A percentile compares a stretch with the other conserved stretches of the same genome.
phyloP scores from a whole-genome alignment of 1,140 invertebrate genomes.

The Semibalanus balanoides region DNA sequence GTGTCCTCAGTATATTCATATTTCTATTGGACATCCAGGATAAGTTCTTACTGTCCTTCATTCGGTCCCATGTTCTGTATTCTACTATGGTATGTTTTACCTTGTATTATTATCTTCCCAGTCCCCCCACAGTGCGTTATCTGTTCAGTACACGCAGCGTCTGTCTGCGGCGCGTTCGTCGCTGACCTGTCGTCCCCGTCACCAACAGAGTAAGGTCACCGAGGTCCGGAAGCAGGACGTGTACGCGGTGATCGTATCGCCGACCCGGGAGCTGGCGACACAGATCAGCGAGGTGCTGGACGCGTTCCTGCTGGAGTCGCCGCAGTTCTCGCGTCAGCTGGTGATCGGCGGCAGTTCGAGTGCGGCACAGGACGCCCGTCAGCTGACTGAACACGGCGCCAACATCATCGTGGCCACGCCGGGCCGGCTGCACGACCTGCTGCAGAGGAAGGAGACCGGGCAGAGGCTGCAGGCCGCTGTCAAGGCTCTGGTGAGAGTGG shows the following conservation, averaged over 20 bases:
- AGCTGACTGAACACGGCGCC: constrained; percentile 50
- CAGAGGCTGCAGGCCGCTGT: constrained; percentile 47
- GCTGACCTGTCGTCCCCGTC: no score
- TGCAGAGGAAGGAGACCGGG: constrained; percentile 43
- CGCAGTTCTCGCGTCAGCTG: constrained; percentile 34
- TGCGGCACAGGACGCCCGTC: constrained; percentile 52
- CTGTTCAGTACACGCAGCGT: constrained; percentile 9
- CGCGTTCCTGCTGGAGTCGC: constrained; percentile 38
- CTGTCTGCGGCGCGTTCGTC: constrained; percentile 16
- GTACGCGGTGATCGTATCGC: constrained; percentile 76
- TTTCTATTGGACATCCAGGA: no score
- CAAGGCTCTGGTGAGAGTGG: constrained; percentile 57
- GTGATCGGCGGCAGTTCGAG: constrained; percentile 65
- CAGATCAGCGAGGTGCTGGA: constrained; percentile 68
- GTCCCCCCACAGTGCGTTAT: not conserved
- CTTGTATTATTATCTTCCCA: no score
- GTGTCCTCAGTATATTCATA: no score
- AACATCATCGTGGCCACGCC: constrained; percentile 86
- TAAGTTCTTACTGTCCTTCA: no score
- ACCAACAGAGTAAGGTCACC: constrained; percentile 33
- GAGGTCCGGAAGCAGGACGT: constrained; percentile 60
- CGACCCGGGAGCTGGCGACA: constrained; percentile 78
- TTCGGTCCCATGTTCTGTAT: no score
- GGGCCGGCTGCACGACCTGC: constrained; percentile 75
- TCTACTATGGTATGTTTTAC: constrained; percentile 2